Evolutionary conservation across 2,797 vertebrate genomes (phyloP), one percentile per base, ranked within the genome.

Genomic region (Melanotaenia maccullochi): DNA sequence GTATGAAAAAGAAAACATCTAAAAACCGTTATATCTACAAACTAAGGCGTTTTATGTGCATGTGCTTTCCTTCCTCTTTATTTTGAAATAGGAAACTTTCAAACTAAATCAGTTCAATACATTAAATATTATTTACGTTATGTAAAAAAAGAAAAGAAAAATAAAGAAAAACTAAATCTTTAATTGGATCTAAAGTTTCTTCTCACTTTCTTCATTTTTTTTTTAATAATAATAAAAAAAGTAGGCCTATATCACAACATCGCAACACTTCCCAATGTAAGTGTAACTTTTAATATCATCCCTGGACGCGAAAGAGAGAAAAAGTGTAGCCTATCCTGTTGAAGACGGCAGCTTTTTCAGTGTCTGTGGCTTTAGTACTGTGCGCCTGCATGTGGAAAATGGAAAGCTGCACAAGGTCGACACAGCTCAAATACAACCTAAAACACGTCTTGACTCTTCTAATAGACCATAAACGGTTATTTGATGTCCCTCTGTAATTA

Each of bases 331-430:
- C 20, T 57, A 56, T 71, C 30, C 20, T 57, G 56, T 54, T 38
- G 9, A 76, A 58, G 49, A 76, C 69, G 58, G 65, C 73, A 75
- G 71, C 58, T 78, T 68, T 18, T 73, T 73, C 65, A 70, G 57
- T 42, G 36, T 65, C 73, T 65, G 59, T 56, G 79, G 70, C 65
- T 83, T 64, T 65, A 68, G 69, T 65, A 63, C 74, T 72, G 65
- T 81, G 82, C 81, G 89, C 84, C 87, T 90, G 84, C 86, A 89
- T 90, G 86, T 89, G 80, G 80, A 85, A 81, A 78, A 1, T 66
- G 76, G 79, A 71, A 84, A 73, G 72, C 85, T 79, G 13, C 83
- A 85, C 85, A 90, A 90, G 89, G 89, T 92, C 88, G 87, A 78
- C 73, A 68, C 75, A 79, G 63, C 74, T 73, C 51, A 61, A 71